Evolutionary conservation across 92 coral and sea anemone species (phyloP), one percentile per base, ranked within the genome.

Genomic region (Porites lobata): DNA sequence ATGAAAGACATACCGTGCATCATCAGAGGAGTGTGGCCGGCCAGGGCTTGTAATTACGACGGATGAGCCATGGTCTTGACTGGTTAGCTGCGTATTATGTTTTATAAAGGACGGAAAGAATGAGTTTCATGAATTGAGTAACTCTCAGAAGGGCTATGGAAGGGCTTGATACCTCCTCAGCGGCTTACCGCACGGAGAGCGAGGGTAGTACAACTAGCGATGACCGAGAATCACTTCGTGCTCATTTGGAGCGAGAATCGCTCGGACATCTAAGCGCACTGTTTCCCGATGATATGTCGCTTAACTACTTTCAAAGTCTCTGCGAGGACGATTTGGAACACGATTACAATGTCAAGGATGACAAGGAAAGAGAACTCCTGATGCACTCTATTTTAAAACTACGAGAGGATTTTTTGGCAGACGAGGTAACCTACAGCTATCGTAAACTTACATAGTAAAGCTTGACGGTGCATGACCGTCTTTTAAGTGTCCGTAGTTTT

Each of bases 281-380:
- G 47, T 97, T 97, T 76, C 98, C 99, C 22, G 88, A 90, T 13
- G 84, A 89, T 66, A 86, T 94, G 43, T 81, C 98, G 14, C 89
- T 97, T 58, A 92, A 89, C 66, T 92, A 90, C 85, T 95, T 95
- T 76, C 88, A 90, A 84, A 83, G 94, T 12, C 74, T 97, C 17
- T 94, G 98, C 50, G 99, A 97, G 68, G 99, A 97, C 84, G 99
- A 97, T 72, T 85, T 97, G 21, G 98, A 97, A 73, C 99, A 97
- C 74, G 96, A 94, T 62, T 97, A 92, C 76, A 88, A 90, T 66
- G 93, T 97, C 47, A 90, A 87, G 75, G 92, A 97, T 73, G 90
- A 92, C 56, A 95, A 92, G 64, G 94, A 93, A 52, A 92, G 99
- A 72, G 91, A 76, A 21, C 91, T 87, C 61, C 84, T 97, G 22